These are phyloP conservation scores for Lonchura striata DNA, from an alignment of 2,113 vertebrate species.

Conservation along the genomic window DNA sequence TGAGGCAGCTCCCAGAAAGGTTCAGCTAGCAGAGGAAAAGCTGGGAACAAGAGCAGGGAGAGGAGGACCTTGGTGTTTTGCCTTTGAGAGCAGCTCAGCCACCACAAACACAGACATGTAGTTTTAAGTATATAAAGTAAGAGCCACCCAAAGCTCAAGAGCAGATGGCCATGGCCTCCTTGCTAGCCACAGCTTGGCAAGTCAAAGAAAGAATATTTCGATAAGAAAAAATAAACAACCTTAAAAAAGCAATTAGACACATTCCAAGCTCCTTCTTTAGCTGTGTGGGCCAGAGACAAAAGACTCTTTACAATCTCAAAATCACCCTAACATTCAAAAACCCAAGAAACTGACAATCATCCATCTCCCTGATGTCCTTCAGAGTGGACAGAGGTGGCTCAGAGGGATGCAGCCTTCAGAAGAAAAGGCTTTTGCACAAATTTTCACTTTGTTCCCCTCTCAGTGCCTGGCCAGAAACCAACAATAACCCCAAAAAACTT, in stretches of 20 bases:
- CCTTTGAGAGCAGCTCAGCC: neutral
- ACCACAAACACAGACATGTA: neutral
- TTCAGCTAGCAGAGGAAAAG: neutral
- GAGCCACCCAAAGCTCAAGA: too few relatives aligned
- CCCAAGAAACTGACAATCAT: too few relatives aligned
- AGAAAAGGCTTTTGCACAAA: neutral
- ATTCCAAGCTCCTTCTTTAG: too few relatives aligned
- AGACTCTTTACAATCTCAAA: too few relatives aligned
- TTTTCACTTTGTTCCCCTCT: neutral
- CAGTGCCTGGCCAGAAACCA: neutral
- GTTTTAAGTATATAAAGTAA: too few relatives aligned
- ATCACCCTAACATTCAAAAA: too few relatives aligned
- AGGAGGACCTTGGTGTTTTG: accelerated
- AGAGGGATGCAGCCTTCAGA: neutral
- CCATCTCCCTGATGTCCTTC: neutral
- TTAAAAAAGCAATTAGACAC: too few relatives aligned
- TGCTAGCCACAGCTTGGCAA: too few relatives aligned
- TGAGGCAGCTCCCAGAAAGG: neutral
- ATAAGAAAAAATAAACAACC: too few relatives aligned
- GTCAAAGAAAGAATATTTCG: too few relatives aligned
- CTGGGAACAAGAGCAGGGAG: neutral
- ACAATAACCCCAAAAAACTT: accelerated
- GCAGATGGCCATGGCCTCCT: too few relatives aligned
- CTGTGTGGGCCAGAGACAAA: too few relatives aligned
- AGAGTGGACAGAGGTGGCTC: accelerated